phyloP scores from a whole-genome alignment of 1,140 invertebrate genomes.

The Scaptomyza graminum region DNA sequence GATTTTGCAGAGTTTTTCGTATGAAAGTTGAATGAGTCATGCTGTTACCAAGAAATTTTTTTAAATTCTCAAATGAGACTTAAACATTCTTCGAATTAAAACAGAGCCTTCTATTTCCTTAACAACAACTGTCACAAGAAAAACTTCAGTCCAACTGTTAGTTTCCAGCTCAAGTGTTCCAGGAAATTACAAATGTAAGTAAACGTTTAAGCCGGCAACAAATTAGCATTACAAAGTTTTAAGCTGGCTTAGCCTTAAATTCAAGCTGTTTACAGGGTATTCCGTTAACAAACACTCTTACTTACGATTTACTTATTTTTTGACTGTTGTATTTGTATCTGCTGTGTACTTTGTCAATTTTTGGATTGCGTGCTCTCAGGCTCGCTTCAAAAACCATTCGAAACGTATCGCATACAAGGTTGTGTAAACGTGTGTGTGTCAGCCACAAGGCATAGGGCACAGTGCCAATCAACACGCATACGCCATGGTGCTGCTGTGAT shows the following conservation, averaged over 20 bases:
- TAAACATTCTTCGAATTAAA: too few relatives aligned
- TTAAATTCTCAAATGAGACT: too few relatives aligned
- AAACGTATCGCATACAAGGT: conserved; percentile 16
- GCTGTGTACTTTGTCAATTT: conserved; percentile 44
- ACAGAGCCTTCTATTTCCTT: too few relatives aligned
- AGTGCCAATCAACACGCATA: conserved; percentile 74
- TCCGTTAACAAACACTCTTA: not conserved
- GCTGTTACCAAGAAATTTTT: too few relatives aligned
- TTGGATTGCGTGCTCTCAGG: conserved; percentile 43
- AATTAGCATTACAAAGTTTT: too few relatives aligned
- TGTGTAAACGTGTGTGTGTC: not conserved
- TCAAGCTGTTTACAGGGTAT: not conserved
- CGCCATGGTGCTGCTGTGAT: conserved; percentile 44
- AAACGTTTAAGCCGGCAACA: too few relatives aligned
- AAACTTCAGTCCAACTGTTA: too few relatives aligned
- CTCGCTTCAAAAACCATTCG: conserved; percentile 36
- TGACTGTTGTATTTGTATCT: conserved; percentile 9
- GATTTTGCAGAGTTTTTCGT: too few relatives aligned
- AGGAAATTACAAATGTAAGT: too few relatives aligned
- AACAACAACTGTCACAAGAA: not conserved
- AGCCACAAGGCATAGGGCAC: conserved; percentile 19
- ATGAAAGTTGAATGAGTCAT: too few relatives aligned
- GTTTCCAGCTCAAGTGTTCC: too few relatives aligned
- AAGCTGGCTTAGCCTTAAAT: too few relatives aligned
- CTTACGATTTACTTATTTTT: not conserved